Conservation (phyloP, 1,140 invertebrate genomes). For the Neuroterus valhalla region DNA sequence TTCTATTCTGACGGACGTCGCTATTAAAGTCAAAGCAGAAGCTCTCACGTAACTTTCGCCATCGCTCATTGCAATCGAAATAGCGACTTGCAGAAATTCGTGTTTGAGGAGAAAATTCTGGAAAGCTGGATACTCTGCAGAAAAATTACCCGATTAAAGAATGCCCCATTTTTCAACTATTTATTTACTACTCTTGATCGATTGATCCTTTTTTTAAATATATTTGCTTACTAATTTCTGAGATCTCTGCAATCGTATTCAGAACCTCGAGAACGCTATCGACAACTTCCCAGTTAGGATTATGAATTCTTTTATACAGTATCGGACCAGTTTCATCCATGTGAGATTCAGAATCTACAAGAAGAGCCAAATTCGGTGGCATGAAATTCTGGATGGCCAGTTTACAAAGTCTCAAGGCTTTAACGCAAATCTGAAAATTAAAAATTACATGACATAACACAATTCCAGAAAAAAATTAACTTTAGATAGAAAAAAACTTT, state of each 20-base stretch:
- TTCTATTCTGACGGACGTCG: slow-evolving; percentile 79
- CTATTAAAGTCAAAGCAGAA: slow-evolving; percentile 82
- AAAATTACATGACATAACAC: slow-evolving; percentile 21
- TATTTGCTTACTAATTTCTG: slow-evolving; percentile 81
- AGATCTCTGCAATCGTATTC: slow-evolving; percentile 80
- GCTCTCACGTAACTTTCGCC: slow-evolving; percentile 83
- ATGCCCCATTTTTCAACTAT: slow-evolving; percentile 12
- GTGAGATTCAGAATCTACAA: slow-evolving; percentile 81
- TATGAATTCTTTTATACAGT: slow-evolving; percentile 81
- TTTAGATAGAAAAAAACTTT: slow-evolving; percentile 25
- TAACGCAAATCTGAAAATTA: slow-evolving; percentile 78
- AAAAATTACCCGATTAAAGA: slow-evolving; percentile 29
- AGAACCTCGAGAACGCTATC: slow-evolving; percentile 84
- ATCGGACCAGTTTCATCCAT: slow-evolving; percentile 80
- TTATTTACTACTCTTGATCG: slow-evolving; percentile 8
- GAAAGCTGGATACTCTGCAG: slow-evolving; percentile 84
- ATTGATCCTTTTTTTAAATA: slow-evolving; percentile 18
- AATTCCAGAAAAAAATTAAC: slow-evolving; percentile 33
- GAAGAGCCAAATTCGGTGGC: slow-evolving; percentile 82
- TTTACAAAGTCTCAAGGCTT: slow-evolving; percentile 81
- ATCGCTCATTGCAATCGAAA: slow-evolving; percentile 80
- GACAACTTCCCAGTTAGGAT: slow-evolving; percentile 84
- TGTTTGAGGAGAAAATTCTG: slow-evolving; percentile 82
- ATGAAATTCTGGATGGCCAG: slow-evolving; percentile 83
- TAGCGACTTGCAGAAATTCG: slow-evolving; percentile 79